Evolutionary conservation across 53 echinoderm and acorn worm genomes (phyloP), one percentile per base, ranked within the genome.

Genomic region (Arbacia lixula): DNA sequence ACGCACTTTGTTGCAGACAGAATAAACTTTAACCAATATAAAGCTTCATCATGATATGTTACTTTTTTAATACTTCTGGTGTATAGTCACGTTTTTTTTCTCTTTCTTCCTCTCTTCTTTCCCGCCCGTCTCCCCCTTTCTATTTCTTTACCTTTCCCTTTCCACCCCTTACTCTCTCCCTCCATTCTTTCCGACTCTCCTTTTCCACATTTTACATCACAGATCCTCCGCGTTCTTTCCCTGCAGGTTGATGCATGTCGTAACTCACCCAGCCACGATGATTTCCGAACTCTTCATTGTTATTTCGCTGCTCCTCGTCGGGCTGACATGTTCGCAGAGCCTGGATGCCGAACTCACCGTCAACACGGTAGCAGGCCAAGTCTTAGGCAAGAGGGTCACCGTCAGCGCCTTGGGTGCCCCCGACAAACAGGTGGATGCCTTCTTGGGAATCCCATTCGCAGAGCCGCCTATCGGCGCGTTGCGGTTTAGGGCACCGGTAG

Each of bases 401-500:
- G 91, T 87, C 35, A 38, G 65, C 4, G 73, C 64, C 16, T 16
- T 40, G 4, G 82, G 64, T n/a, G 82, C 82, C 12, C 64, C 82
- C 2, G 68, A 86, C 54, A 92, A 66, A 77, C n/a, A 54, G n/a
- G 91, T 91, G 11, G 88, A 95, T 24, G 93, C 93, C 5, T 95
- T 90, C 60, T 58, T 93, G 3, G 95, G 95, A 16, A 91, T 95
- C 32, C 95, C 93, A 0, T 95, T 86, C 56, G 95, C 43, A 3
- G 88, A 89, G 68, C 57, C 87, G 0, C 93, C 88, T 2, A 56
- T 42, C 4, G 88, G 87, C 9, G 66, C 60, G 4, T 68, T 84
- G 11, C 53, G 91, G n/a, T 92, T 91, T 49, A 76, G 56, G 34
- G 50, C 54, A 16, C 89, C 91, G 5, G 37, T 86, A 12, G 34